phyloP scores from a whole-genome alignment of 2,113 vertebrate genomes.

The Pseudopipra pipra region DNA sequence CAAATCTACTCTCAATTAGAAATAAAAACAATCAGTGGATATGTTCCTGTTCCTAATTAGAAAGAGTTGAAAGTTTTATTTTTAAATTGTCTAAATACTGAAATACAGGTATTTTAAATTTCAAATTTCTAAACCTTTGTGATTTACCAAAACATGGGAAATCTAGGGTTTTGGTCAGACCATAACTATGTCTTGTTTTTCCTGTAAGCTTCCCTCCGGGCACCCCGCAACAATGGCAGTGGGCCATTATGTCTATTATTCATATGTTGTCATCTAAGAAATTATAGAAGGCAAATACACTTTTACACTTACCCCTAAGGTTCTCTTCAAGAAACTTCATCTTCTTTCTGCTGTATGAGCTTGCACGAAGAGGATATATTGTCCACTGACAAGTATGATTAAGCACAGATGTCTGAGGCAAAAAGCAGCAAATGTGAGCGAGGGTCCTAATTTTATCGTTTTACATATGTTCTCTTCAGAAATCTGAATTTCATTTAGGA shows the following conservation, averaged over 20 bases:
- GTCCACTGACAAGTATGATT: constrained; percentile 14
- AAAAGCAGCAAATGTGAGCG: not conserved
- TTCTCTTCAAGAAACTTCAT: not conserved
- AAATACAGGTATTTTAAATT: not conserved
- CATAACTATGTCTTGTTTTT: not conserved
- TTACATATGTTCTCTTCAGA: not conserved
- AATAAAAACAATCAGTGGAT: not conserved
- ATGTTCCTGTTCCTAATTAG: not conserved
- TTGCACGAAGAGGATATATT: not conserved
- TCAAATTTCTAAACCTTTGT: not conserved
- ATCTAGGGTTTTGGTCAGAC: not conserved
- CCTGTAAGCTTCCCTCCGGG: fast-evolving
- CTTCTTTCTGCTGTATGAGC: not conserved
- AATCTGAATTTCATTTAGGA: not conserved
- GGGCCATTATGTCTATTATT: not conserved
- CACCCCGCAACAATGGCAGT: not conserved
- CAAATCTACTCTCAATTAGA: not conserved
- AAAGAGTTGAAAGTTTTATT: not conserved
- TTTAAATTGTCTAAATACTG: not conserved
- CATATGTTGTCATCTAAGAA: not conserved
- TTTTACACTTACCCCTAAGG: not conserved
- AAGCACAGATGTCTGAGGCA: constrained; percentile 4
- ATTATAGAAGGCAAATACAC: not conserved
- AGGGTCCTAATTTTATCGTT: not conserved
- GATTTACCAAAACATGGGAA: not conserved